phyloP scores from a whole-genome alignment of 2,113 vertebrate species.

The Rhinoderma darwinii region DNA sequence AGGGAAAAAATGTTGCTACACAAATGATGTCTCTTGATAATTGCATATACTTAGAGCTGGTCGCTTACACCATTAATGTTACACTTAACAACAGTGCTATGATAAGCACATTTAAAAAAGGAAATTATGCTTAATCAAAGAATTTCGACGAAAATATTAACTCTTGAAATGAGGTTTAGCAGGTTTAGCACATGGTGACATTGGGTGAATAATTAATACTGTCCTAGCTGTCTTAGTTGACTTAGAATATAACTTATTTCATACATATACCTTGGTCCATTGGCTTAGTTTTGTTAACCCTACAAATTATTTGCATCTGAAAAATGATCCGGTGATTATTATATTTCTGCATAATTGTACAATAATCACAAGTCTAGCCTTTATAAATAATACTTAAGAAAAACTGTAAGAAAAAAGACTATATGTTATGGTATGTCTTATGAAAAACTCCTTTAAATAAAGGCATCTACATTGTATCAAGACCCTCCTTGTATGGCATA shows the following conservation, averaged over 20 bases:
- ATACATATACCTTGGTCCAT: neutral
- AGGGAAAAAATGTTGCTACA: neutral
- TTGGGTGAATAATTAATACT: neutral
- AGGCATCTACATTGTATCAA: no score
- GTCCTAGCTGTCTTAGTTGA: neutral
- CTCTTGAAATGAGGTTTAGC: neutral
- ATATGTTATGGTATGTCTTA: no score
- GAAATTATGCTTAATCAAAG: conserved; percentile 12
- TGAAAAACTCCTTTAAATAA: no score
- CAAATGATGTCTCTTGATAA: conserved; percentile 21
- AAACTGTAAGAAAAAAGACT: no score
- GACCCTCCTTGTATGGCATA: no score
- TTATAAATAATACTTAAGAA: no score
- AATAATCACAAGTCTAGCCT: no score
- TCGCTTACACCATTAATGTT: conserved; percentile 22
- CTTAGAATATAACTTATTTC: neutral
- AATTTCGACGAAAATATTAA: neutral
- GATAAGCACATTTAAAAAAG: conserved; percentile 43
- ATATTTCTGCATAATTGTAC: no score
- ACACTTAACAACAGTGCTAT: conserved; percentile 39
- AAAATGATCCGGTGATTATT: neutral
- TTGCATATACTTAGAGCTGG: conserved; percentile 25
- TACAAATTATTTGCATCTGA: neutral
- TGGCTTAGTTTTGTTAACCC: neutral
- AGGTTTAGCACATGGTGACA: neutral